A percentile compares a stretch with the other conserved stretches of the same genome.
phyloP scores from a whole-genome alignment of 2,888 invertebrate genomes.

The Pseudococcus jackbeardsleyi region DNA sequence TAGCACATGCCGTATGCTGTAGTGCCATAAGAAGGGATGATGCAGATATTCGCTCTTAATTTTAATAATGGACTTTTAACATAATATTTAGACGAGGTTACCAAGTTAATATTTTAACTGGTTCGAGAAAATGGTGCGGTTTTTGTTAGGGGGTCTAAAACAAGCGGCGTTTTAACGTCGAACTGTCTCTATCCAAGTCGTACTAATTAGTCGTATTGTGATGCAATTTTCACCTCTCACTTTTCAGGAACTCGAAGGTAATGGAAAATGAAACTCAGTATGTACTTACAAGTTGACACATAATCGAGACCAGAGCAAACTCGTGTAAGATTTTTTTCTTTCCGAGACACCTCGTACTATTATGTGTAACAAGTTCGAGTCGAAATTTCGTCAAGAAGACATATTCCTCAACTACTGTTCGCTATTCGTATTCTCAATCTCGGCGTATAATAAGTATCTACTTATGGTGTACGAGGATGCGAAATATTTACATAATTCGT shows the following conservation, averaged over 20 bases:
- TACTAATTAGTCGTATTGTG: constrained; percentile 29
- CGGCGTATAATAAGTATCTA: not conserved
- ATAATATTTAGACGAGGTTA: constrained; percentile 58
- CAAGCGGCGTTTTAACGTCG: not conserved
- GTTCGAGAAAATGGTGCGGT: constrained; percentile 37
- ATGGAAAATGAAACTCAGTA: not conserved
- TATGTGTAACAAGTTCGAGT: not conserved
- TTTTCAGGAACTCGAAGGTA: not conserved
- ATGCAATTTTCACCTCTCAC: not conserved
- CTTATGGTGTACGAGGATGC: not conserved
- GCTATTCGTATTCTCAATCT: not conserved
- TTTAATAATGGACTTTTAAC: constrained; percentile 62
- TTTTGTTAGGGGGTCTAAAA: constrained; percentile 28
- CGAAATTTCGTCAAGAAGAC: constrained; percentile 1
- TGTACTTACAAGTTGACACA: constrained; percentile 23
- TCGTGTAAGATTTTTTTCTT: constrained; percentile 1
- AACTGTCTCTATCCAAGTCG: not conserved
- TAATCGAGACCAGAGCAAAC: not conserved
- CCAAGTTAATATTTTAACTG: constrained; percentile 51
- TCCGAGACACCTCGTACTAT: not conserved
- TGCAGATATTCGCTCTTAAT: constrained; percentile 57
- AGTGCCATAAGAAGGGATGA: constrained; percentile 22
- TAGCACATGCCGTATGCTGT: not conserved
- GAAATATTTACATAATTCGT: constrained; percentile 50
- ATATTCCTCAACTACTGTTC: not conserved